Percentiles rank a stretch among this genome's conserved stretches.
Conservation (phyloP, 2,797 vertebrate species). For the Acanthornis magna region DNA sequence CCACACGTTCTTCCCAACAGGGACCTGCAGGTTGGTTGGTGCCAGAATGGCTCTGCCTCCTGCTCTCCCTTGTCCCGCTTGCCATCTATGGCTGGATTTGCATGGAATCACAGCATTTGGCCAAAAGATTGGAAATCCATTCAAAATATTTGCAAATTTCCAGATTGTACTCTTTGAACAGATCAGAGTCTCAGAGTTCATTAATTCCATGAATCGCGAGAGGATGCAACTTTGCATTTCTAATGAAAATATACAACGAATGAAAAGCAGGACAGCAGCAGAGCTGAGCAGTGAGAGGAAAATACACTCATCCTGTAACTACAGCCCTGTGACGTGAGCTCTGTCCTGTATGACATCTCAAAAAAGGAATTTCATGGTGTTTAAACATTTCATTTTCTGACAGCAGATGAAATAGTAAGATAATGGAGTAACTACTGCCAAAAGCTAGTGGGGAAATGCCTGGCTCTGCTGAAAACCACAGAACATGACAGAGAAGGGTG, state of each 20-base stretch:
- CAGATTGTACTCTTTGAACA: background rate
- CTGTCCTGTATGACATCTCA: background rate
- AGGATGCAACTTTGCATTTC: background rate
- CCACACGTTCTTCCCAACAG: background rate
- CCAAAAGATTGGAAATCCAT: background rate
- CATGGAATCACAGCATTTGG: background rate
- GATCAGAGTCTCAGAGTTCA: background rate
- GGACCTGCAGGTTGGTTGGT: background rate
- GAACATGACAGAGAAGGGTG: background rate
- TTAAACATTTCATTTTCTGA: background rate
- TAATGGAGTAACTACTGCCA: background rate
- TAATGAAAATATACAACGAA: background rate
- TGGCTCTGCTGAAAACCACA: background rate
- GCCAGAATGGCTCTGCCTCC: background rate
- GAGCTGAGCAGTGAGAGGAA: background rate
- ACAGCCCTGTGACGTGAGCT: background rate
- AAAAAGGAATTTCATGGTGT: background rate
- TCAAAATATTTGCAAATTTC: slow-evolving; percentile 2
- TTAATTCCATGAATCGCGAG: background rate
- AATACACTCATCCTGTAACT: background rate
- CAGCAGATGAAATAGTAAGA: background rate
- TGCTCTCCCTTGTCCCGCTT: background rate
- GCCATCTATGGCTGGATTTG: background rate
- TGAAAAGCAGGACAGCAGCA: background rate
- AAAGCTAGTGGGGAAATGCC: background rate